Percentiles rank a stretch among this genome's conserved stretches.
Conservation (phyloP, 2,113 vertebrate genomes). For the Mustela lutreola region DNA sequence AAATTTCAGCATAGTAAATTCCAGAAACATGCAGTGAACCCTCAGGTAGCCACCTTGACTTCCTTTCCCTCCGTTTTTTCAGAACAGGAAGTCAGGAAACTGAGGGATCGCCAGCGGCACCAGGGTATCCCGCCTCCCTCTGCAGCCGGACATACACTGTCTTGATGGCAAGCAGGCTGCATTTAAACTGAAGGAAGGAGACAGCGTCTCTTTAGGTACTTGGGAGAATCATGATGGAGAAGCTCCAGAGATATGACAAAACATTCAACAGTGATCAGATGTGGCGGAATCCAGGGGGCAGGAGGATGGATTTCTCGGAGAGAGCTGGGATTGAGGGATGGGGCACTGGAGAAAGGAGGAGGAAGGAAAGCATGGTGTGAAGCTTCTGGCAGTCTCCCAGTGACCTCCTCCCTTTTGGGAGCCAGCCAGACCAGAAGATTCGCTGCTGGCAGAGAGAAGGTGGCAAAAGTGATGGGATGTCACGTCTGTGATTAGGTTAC, state of each 20-base stretch:
- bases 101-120: accelerated
- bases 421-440: background rate
- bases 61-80: background rate
- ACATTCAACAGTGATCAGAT: background rate
- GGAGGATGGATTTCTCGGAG: background rate
- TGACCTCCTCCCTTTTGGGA: too few species aligned
- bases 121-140: background rate
- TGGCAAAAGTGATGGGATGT: background rate
- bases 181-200: background rate
- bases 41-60: background rate
- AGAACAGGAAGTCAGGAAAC: background rate
- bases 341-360: background rate
- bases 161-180: background rate
- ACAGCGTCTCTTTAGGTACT: background rate
- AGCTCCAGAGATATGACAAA: background rate
- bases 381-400: background rate
- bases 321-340: slow-evolving; percentile 62
- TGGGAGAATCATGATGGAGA: background rate
- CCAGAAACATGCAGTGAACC: background rate
- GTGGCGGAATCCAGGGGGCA: background rate
- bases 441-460: background rate
- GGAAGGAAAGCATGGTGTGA: background rate
- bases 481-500: background rate
- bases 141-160: background rate
- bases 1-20: background rate